Evolutionary conservation across 2,888 invertebrate species (phyloP).

Genomic region (Agrotis clavis): DNA sequence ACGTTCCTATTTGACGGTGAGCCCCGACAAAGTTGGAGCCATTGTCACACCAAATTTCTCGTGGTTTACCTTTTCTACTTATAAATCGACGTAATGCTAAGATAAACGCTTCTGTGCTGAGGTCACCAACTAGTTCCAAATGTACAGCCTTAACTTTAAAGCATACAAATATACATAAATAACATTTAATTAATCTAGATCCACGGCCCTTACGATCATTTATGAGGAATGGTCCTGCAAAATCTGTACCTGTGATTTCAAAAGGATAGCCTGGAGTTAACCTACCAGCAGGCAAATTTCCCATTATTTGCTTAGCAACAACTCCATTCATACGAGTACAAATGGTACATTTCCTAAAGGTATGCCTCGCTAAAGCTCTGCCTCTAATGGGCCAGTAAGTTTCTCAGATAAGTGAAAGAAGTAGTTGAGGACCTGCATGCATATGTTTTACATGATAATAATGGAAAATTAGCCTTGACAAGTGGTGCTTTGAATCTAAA

Average conservation of each 20-base stretch:
- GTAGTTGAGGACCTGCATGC: background rate
- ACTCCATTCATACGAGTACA: slow-evolving; percentile 2
- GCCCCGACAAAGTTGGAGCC: slow-evolving; percentile 4
- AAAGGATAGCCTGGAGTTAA: no score
- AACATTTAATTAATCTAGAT: background rate
- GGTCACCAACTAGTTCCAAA: background rate
- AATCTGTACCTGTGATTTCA: slow-evolving; percentile 1
- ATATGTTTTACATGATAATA: background rate
- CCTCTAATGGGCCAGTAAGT: background rate
- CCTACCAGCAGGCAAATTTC: background rate
- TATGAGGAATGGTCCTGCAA: slow-evolving; percentile 1
- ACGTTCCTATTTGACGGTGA: background rate
- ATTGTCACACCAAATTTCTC: background rate
- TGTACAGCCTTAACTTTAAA: no score
- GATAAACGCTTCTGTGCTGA: background rate
- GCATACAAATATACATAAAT: no score
- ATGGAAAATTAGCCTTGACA: background rate
- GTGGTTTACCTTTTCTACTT: no score
- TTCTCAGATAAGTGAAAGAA: slow-evolving; percentile 1
- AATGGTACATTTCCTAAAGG: background rate
- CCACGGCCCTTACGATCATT: background rate
- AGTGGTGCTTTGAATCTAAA: background rate
- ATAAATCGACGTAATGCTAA: background rate
- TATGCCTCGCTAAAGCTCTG: slow-evolving; percentile 3
- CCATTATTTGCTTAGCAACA: slow-evolving; percentile 2